phyloP scores from a whole-genome alignment of 2,113 vertebrate genomes.

The Archocentrus centrarchus region DNA sequence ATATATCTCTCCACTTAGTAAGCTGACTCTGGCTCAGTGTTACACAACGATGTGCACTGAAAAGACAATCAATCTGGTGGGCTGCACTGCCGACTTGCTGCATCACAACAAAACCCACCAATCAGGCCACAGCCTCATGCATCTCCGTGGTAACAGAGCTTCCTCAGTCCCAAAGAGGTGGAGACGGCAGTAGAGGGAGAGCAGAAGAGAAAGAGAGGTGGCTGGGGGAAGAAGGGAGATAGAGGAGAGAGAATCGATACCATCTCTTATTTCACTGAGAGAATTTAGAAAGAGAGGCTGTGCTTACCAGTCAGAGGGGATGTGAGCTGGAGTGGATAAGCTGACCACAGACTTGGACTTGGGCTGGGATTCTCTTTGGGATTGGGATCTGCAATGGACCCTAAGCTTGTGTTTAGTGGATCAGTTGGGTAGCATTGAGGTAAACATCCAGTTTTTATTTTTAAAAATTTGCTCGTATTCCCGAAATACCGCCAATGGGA shows the following conservation, averaged over 20 bases:
- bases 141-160: conserved; percentile 77
- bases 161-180: conserved; percentile 61
- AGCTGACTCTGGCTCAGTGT: conserved; percentile 25
- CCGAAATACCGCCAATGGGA: neutral
- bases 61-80: conserved; percentile 59
- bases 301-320: neutral
- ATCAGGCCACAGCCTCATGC: conserved; percentile 71
- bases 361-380: conserved; percentile 41
- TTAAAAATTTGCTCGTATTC: neutral
- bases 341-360: conserved; percentile 18
- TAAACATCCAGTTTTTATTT: conserved; percentile 31
- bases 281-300: conserved; percentile 37
- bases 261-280: conserved; percentile 52
- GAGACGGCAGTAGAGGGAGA: conserved; percentile 39
- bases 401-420: conserved; percentile 24
- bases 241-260: conserved; percentile 43
- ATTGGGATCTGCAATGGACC: conserved; percentile 44
- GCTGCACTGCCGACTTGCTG: conserved; percentile 49
- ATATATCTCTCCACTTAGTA: neutral
- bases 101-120: conserved; percentile 73
- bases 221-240: conserved; percentile 25
- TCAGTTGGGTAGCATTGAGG: conserved; percentile 35
- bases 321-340: neutral
- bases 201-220: conserved; percentile 40
- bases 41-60: neutral